phyloP scores from a whole-genome alignment of 2,888 invertebrate species.

The Lasioglossum leucozonium region DNA sequence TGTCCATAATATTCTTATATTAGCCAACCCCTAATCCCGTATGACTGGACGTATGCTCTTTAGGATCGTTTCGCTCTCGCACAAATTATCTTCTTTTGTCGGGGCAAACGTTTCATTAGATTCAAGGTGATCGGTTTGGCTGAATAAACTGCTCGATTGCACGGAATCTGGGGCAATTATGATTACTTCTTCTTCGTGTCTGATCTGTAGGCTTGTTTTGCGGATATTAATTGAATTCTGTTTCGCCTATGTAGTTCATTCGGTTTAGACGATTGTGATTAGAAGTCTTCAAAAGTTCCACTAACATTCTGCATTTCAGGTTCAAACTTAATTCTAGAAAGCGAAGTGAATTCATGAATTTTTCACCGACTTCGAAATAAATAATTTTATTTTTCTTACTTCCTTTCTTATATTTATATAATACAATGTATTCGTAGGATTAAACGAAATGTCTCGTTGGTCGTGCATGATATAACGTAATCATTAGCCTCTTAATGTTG shows the following conservation, averaged over 20 bases:
- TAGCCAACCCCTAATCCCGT: slow-evolving; percentile 2
- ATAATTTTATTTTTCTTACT: not conserved
- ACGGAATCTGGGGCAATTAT: not conserved
- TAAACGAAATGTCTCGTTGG: no score
- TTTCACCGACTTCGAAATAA: not conserved
- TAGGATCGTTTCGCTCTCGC: not conserved
- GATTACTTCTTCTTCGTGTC: not conserved
- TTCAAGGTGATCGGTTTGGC: not conserved
- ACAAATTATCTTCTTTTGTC: slow-evolving; percentile 25
- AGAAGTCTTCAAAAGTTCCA: no score
- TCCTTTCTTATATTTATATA: no score
- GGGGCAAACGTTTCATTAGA: slow-evolving; percentile 7
- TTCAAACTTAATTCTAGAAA: not conserved
- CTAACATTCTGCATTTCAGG: not conserved
- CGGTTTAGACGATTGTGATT: not conserved
- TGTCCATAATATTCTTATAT: slow-evolving; percentile 47
- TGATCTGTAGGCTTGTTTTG: not conserved
- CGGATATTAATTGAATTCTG: not conserved
- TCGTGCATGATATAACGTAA: no score
- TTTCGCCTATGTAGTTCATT: not conserved
- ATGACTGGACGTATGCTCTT: not conserved
- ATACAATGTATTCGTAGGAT: no score
- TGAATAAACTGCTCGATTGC: slow-evolving; percentile 21
- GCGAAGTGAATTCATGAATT: not conserved
- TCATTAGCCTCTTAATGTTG: not conserved